Base-by-base conservation (phyloP, 2,113 vertebrate genomes). In the Ibidorhyncha struthersii region DNA sequence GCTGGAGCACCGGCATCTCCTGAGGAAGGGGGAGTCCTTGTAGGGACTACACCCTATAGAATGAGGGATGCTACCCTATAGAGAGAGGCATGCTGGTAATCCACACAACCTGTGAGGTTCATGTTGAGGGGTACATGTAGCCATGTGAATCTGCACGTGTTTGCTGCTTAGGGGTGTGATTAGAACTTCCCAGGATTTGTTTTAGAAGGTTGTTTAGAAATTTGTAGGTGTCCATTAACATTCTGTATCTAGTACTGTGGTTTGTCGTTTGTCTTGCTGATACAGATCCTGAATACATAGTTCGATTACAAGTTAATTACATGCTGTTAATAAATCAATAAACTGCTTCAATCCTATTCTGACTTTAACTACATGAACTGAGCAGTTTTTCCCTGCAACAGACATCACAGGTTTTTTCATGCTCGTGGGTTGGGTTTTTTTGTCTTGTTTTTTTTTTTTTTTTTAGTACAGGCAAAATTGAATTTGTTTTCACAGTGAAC, bases 261-360 rank as follows among this genome's bases (percentile, higher is more conserved):
- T 91, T 89, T 95, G 70, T 69, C 6, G 0, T 76, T 82, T 90
- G 74, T 41, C 53, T 86, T 69, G 62, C 84, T 94, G 93, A 76
- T 88, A 66, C 62, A 47, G 74, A 72, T 88, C 85, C 66, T 93
- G 90, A 93, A 96, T 95, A 58, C 55, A 94, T 94, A 94, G 87
- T 80, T 93, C 40, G 85, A 90, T 86, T 91, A 58, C 74, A 69
- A 94, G 82, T 94, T 97, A 96, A 95, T 95, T 96, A 90, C 90
- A 80, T 53, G 92, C 66, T 96, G 82, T 91, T 96, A 95, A 96
- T 92, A 94, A 90, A 96, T 95, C 95, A 91, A 96, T 96, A 93
- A 76, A 73, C 78, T 88, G 4, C 71, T 79, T 80, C 87, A 87
- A 30, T 85, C 10, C 36, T 74, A 40, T 94, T 96, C 84, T 93